Conservation (phyloP, 2,888 invertebrate genomes). For the Fragum fragum region DNA sequence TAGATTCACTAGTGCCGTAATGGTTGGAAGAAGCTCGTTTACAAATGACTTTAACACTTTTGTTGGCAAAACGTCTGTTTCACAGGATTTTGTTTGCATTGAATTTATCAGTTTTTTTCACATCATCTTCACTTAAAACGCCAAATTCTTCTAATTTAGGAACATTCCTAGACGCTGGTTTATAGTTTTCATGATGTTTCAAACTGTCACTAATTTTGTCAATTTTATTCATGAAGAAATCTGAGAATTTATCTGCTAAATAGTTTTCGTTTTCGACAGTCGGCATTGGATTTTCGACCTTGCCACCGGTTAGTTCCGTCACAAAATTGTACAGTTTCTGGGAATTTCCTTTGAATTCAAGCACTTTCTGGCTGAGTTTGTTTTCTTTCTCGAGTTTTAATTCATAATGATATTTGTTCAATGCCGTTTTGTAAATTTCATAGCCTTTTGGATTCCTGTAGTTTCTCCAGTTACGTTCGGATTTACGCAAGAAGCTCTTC, state of each 20-base stretch:
- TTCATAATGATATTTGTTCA: constrained; percentile 12
- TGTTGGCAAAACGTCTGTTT: constrained; percentile 40
- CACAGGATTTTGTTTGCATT: constrained; percentile 38
- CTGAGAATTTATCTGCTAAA: not conserved
- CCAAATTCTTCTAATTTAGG: constrained; percentile 1
- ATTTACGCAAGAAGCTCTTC: constrained; percentile 1
- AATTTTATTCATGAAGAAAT: constrained; percentile 29
- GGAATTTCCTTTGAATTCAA: constrained; percentile 15
- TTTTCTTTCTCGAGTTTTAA: not conserved
- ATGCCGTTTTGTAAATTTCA: not conserved
- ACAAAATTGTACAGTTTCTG: not conserved
- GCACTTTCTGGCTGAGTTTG: constrained; percentile 18
- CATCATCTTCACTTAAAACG: constrained; percentile 25
- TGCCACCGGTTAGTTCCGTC: too few species aligned
- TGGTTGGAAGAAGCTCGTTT: constrained; percentile 33
- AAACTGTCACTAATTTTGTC: constrained; percentile 26
- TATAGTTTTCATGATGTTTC: constrained; percentile 12
- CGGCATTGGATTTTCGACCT: too few species aligned
- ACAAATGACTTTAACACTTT: constrained; percentile 25
- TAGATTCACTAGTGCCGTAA: constrained; percentile 35
- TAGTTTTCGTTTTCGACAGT: constrained; percentile 10
- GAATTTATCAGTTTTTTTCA: constrained; percentile 21
- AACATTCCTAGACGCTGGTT: not conserved
- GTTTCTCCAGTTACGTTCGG: not conserved
- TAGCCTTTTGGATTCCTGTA: not conserved